These are phyloP conservation scores for Idaea dimidiata DNA, from an alignment of 2,888 invertebrate species.

Conservation along the genomic window DNA sequence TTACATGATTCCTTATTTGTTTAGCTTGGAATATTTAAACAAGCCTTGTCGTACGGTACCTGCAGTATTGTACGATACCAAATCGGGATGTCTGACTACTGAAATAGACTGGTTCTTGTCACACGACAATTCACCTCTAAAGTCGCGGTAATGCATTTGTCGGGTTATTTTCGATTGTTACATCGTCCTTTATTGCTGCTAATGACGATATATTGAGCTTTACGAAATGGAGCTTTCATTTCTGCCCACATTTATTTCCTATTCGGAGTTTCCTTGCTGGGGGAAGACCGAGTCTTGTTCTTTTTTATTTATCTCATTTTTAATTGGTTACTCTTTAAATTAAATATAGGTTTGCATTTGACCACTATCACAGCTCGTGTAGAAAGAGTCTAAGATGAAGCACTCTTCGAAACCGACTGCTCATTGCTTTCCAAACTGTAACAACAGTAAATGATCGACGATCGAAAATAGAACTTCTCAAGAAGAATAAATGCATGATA, in stretches of 20 bases:
- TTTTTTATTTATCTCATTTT: neutral
- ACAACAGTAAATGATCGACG: neutral
- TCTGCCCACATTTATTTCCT: slow-evolving; percentile 27
- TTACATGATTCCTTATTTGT: slow-evolving; percentile 30
- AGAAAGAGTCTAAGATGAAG: neutral
- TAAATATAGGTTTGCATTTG: neutral
- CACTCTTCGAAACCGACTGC: neutral
- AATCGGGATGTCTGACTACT: slow-evolving; percentile 47
- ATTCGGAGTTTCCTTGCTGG: slow-evolving; percentile 27
- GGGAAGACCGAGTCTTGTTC: neutral
- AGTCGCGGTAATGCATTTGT: slow-evolving; percentile 27
- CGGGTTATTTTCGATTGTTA: slow-evolving; percentile 21
- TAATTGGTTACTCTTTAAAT: neutral
- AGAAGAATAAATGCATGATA: neutral
- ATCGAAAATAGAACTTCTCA: neutral
- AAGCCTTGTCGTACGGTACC: slow-evolving; percentile 24
- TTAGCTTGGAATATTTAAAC: slow-evolving; percentile 42
- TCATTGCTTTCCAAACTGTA: neutral
- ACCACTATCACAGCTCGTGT: too few relatives aligned
- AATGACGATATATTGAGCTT: slow-evolving; percentile 13
- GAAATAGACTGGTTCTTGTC: slow-evolving; percentile 49
- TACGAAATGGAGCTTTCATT: slow-evolving; percentile 8
- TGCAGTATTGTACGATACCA: slow-evolving; percentile 38
- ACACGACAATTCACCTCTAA: slow-evolving; percentile 49
- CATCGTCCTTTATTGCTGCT: slow-evolving; percentile 20